phyloP scores from a whole-genome alignment of 2,113 vertebrate species.

The Scartelaos histophorus region DNA sequence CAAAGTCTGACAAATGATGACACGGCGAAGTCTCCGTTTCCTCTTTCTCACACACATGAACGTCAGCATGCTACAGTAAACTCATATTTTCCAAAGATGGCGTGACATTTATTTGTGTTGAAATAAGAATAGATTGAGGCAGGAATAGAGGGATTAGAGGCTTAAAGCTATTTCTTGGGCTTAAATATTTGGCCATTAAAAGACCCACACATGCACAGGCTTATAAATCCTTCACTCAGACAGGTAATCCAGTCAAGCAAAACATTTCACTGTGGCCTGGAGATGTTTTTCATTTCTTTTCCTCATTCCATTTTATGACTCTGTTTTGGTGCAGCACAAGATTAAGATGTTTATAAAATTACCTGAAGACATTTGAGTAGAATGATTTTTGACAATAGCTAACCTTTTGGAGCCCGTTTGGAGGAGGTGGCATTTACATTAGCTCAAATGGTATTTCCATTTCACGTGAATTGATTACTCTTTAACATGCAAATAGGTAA shows the following conservation, averaged over 20 bases:
- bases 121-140: not conserved
- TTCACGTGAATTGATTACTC: not conserved
- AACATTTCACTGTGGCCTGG: conserved; percentile 8
- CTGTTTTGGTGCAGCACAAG: not conserved
- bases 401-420: not conserved
- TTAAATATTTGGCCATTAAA: conserved; percentile 7
- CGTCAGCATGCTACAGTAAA: not conserved
- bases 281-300: conserved; percentile 10
- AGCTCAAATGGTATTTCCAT: not conserved
- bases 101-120: not conserved
- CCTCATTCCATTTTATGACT: conserved; percentile 2
- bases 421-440: conserved; percentile 1
- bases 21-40: not conserved
- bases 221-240: conserved; percentile 7
- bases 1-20: not conserved
- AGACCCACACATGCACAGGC: not conserved
- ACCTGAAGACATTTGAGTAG: conserved; percentile 3
- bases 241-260: conserved; percentile 8
- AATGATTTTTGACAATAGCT: not conserved
- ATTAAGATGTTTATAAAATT: conserved; percentile 11
- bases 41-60: not conserved
- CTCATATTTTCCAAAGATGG: not conserved
- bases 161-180: conserved; percentile 8
- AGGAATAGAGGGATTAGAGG: not conserved
- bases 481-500: not conserved